Base-by-base conservation (phyloP, 2,113 vertebrate species). In the Cisticola juncidis region DNA sequence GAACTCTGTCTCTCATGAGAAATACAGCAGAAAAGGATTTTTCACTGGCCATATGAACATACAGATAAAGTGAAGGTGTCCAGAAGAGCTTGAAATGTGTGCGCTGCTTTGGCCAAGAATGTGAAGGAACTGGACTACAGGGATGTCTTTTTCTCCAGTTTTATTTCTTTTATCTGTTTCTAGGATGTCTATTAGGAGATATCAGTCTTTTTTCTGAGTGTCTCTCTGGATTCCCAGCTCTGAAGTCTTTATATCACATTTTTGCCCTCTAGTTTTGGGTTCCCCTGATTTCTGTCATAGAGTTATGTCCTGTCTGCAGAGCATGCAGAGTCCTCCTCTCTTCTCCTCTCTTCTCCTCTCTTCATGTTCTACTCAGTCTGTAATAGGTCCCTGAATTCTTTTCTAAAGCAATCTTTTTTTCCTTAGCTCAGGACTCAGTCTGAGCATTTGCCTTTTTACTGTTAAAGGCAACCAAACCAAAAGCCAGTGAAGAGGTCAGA, bases 261-360 rank as follows among this genome's bases (percentile, higher is more conserved):
- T 50, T 38, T 77, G 45, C 42, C 81, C 4, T 5, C 18, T 12
- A 36, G 26, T 25, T 93, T 64, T 35, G 26, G 8, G 16, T 54
- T 86, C 21, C 24, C 33, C 40, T 54, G 35, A 31, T 68, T 71
- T 68, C 38, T 44, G 57, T 45, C 20, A 48, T 0, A 24, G 12
- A 45, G 28, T 15, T 31, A 3, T 36, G 36, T 66, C 48, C 58
- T 91, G 44, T 24, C 38, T 53, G 28, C 58, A 71, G 38, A 24
- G 31, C 0, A 1, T n/a, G 19, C 24, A 22, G n/a, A 42, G 22
- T 61, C n/a, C 10, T 79, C 10, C 9, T 42, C 51, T 7, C 8
- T 29, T 54, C 10, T 79, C 10, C 9, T 42, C 51, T 7, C 8
- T 29, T 54, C 25, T 68, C 48, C 20, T 74, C 65, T 29, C 57